A percentile compares a stretch with the other conserved stretches of the same genome.
These are phyloP conservation scores for Heliconius hermathena DNA, from an alignment of 1,140 invertebrate genomes.

Conservation along the genomic window DNA sequence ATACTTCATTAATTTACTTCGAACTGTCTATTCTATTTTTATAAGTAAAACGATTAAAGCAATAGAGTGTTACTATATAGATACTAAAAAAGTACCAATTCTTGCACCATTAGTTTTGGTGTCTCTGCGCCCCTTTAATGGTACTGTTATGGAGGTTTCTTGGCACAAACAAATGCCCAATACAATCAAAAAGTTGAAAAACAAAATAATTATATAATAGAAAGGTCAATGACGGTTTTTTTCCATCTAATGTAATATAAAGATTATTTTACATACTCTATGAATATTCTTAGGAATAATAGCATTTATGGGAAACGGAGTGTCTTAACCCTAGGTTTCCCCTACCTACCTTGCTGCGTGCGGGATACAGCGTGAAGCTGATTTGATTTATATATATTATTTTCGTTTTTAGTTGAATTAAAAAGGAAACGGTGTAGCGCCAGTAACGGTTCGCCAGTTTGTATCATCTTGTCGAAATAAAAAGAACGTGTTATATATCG, in stretches of 20 bases:
- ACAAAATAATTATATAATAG: constrained; percentile 11
- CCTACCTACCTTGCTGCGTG: no score
- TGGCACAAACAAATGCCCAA: constrained; percentile 20
- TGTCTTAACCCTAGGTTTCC: no score
- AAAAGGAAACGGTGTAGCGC: no score
- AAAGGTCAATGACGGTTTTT: not conserved
- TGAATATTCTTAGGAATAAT: no score
- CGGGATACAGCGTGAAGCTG: no score
- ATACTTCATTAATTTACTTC: not conserved
- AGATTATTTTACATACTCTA: not conserved
- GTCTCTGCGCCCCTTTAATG: not conserved
- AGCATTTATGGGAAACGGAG: no score
- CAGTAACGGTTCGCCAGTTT: no score
- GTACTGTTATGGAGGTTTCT: constrained; percentile 11
- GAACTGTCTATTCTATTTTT: not conserved
- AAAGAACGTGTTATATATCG: no score
- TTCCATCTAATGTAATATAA: not conserved
- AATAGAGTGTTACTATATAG: not conserved
- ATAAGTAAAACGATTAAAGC: not conserved
- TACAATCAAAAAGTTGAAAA: constrained; percentile 3
- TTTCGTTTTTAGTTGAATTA: no score
- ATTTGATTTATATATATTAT: no score
- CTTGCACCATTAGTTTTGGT: constrained; percentile 8
- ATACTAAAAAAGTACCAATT: not conserved
- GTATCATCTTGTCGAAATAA: no score